phyloP scores from a whole-genome alignment of 1,140 invertebrate species.

The Psix sp. region DNA sequence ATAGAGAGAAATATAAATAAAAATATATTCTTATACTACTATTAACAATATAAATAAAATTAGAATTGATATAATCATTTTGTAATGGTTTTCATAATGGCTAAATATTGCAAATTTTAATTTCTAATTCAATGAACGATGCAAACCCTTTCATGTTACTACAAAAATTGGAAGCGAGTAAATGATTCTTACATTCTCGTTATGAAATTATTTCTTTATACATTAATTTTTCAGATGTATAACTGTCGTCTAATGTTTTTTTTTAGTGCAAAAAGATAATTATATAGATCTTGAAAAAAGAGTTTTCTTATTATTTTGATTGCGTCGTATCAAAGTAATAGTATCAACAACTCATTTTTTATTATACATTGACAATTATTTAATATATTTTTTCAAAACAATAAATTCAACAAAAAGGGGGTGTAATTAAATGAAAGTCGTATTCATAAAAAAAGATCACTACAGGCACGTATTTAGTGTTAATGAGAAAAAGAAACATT shows the following conservation, averaged over 20 bases:
- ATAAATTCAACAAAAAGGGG: constrained; percentile 16
- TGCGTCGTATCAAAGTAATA: too few species aligned
- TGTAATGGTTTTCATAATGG: constrained; percentile 24
- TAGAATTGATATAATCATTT: constrained; percentile 26
- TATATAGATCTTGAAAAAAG: constrained; percentile 24
- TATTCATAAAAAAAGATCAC: constrained; percentile 16
- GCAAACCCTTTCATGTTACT: too few species aligned
- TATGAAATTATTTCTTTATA: constrained; percentile 7
- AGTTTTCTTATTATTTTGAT: too few species aligned
- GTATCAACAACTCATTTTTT: constrained; percentile 21
- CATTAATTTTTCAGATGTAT: constrained; percentile 10
- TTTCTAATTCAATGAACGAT: background rate
- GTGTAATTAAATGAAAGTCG: constrained; percentile 12
- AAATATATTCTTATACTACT: constrained; percentile 44
- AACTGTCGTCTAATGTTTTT: constrained; percentile 23
- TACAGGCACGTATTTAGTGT: too few species aligned
- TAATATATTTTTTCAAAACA: constrained; percentile 29
- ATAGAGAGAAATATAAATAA: constrained; percentile 41
- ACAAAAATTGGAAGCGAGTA: too few species aligned
- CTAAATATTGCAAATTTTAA: constrained; percentile 17
- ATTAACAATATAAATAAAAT: constrained; percentile 35
- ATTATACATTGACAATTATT: constrained; percentile 5
- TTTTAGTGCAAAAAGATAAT: constrained; percentile 36
- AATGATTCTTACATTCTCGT: too few species aligned
- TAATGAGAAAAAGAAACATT: too few species aligned